Evolutionary conservation across 2,113 vertebrate genomes (phyloP).

Genomic region (Mobula birostris): DNA sequence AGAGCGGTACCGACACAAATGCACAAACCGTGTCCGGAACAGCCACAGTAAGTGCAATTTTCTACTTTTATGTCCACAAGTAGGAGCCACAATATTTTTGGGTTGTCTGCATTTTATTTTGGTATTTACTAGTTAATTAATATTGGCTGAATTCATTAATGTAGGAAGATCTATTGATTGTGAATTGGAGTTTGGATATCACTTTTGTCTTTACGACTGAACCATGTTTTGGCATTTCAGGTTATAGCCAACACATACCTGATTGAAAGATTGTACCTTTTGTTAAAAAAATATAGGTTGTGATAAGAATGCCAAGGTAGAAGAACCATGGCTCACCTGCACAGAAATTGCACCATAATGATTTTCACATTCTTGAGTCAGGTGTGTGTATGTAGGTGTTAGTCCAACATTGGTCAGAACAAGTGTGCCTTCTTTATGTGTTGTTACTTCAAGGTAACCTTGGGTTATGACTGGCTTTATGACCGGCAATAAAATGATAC

Average conservation of each 20-base stretch:
- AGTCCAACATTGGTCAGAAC: not conserved
- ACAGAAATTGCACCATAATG: not conserved
- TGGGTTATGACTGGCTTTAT: not conserved
- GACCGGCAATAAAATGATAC: not conserved
- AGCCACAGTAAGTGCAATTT: conserved; percentile 78
- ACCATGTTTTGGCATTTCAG: not conserved
- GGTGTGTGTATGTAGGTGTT: not conserved
- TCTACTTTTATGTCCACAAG: not conserved
- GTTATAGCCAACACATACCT: not conserved
- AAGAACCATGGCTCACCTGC: not conserved
- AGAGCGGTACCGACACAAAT: conserved; percentile 68
- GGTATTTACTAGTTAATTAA: not conserved
- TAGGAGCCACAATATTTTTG: not conserved
- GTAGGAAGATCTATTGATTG: not conserved
- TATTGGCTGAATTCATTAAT: not conserved
- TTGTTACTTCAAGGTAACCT: not conserved
- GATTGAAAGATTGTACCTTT: not conserved
- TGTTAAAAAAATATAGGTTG: not conserved
- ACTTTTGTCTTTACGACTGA: not conserved
- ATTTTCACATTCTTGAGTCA: not conserved
- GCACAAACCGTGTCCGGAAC: conserved; percentile 86
- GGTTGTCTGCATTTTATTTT: not conserved
- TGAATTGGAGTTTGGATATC: conserved; percentile 6
- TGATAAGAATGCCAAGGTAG: not conserved
- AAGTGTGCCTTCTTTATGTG: not conserved